Evolutionary conservation across 1,140 invertebrate genomes (phyloP).

Genomic region (Cotesia glomerata): DNA sequence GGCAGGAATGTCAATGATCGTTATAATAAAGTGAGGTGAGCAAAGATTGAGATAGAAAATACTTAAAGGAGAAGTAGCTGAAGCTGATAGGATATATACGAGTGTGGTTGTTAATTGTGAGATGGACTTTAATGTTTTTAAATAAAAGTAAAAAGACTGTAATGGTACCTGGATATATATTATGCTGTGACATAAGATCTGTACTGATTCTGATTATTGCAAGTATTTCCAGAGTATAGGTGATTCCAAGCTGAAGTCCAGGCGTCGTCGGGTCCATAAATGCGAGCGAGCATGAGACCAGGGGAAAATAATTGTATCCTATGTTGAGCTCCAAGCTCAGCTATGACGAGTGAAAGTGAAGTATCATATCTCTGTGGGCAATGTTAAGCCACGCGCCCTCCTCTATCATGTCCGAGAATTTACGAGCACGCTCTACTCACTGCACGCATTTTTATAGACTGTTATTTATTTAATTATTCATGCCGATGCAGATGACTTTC

Average conservation of each 20-base stretch:
- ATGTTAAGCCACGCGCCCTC: constrained; percentile 41
- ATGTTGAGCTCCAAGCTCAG: background rate
- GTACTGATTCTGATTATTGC: constrained; percentile 1
- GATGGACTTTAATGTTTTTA: no score
- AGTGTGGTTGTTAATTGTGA: no score
- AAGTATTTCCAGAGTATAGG: no score
- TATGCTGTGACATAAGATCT: constrained; percentile 14
- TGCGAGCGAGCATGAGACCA: background rate
- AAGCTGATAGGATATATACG: no score
- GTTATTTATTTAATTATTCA: no score
- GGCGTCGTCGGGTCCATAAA: constrained; percentile 4
- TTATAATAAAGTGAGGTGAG: background rate
- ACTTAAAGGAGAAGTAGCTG: background rate
- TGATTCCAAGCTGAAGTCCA: background rate
- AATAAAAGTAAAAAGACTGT: no score
- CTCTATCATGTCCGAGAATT: constrained; percentile 9
- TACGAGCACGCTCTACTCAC: background rate
- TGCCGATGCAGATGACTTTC: background rate
- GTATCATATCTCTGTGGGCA: no score
- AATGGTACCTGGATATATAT: background rate
- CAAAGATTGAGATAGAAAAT: background rate
- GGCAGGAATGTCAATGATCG: constrained; percentile 28
- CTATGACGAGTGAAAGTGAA: constrained; percentile 41
- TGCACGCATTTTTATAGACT: background rate
- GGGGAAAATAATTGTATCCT: constrained; percentile 5